Base-by-base conservation (phyloP, 2,888 invertebrate species). In the Hermaeophaga mercurialis region DNA sequence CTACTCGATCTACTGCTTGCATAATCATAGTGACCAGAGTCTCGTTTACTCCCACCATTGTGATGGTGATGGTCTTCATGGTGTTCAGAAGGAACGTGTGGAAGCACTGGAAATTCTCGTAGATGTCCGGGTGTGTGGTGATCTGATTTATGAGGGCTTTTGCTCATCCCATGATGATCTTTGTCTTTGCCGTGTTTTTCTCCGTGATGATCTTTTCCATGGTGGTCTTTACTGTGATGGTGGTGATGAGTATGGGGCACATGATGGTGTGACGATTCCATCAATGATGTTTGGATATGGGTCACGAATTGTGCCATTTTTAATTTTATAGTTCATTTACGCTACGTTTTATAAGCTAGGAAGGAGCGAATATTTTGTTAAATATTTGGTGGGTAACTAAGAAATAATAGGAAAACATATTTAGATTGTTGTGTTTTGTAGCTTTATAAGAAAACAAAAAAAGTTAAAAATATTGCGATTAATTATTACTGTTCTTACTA, bases 241-340 rank as follows among this genome's bases (percentile, higher is more conserved):
- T 80, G 79, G 54, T 78, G 75, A 70, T 81, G 81, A 9, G 54
- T 49, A 67, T 81, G 81, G 53, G 81, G 81, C 45, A 80, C 75
- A 64, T 82, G 79, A 74, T 83, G 83, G 65, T 82, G 82, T 34
- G 82, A 80, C 17, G 84, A 80, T 73, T 83, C 83, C 71, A 83
- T 73, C 73, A 83, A 72, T 18, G 83, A 82, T 28, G 83, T 82
- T 71, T 83, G 82, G 65, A 84, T 82, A 67, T 82, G 82, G 43
- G 82, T 82, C 57, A 83, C 83, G 70, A 83, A 83, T 72, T 83
- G 83, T 64, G 83, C 82, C 83, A 83, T 83, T 50, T 54, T 33
- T 11, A 6, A 39, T 8, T 12, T 31, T 22, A 33, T 6, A 43
- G 48, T 34, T 39, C 41, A 49, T 54, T 45, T 38, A 22, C n/a